Conservation (phyloP, 2,888 invertebrate species). For the Cynaeus angustus region DNA sequence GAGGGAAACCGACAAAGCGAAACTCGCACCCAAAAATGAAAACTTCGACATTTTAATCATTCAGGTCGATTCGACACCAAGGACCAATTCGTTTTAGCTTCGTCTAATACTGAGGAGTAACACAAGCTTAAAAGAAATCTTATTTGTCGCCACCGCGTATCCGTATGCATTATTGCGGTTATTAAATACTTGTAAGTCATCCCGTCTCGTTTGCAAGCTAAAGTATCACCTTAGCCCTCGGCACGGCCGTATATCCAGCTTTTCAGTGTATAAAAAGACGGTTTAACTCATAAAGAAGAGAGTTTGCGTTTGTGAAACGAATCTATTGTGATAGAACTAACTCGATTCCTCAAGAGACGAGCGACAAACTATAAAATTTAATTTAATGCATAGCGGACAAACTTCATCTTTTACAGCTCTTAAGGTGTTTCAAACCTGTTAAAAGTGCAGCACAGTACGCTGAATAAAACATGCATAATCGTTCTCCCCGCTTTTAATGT, state of each 20-base stretch:
- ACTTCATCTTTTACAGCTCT: conserved; percentile 22
- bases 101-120: not conserved
- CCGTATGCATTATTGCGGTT: not conserved
- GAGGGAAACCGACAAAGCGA: not conserved
- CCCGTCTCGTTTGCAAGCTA: no score
- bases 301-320: conserved; percentile 14
- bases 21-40: not conserved
- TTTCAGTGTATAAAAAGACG: no score
- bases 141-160: not conserved
- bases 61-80: not conserved
- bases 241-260: no score
- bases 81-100: not conserved
- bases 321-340: conserved; percentile 18
- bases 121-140: not conserved
- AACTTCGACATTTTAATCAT: not conserved
- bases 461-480: not conserved
- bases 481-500: conserved; percentile 1
- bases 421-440: conserved; percentile 22
- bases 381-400: conserved; percentile 15
- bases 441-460: conserved; percentile 4
- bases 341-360: not conserved
- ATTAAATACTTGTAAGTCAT: not conserved
- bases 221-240: no score
- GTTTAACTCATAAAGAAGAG: conserved; percentile 1
- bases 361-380: conserved; percentile 25